These are phyloP conservation scores for Dinocampus coccinellae DNA, from an alignment of 2,888 invertebrate species.

Conservation along the genomic window DNA sequence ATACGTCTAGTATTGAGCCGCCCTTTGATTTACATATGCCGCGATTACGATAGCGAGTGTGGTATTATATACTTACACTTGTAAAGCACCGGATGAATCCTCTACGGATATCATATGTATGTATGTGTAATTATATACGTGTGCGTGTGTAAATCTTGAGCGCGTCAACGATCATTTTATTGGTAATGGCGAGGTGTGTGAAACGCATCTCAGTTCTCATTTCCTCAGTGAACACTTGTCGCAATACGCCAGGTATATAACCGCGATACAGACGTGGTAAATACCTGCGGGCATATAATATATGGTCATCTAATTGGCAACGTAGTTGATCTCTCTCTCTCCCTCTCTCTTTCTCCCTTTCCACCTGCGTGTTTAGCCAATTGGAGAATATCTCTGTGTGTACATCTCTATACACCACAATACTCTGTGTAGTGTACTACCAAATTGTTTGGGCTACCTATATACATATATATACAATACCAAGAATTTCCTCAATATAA, in stretches of 20 bases:
- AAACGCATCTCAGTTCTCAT: slow-evolving; percentile 36
- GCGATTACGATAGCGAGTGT: slow-evolving; percentile 55
- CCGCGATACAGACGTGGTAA: background rate
- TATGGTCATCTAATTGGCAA: slow-evolving; percentile 3
- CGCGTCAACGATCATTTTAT: background rate
- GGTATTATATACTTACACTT: slow-evolving; percentile 48
- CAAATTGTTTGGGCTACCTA: background rate
- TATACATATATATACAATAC: background rate
- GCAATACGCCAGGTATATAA: background rate
- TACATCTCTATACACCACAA: background rate
- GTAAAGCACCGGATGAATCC: background rate
- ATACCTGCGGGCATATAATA: background rate
- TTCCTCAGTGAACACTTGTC: slow-evolving; percentile 28
- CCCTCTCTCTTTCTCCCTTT: background rate
- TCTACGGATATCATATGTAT: slow-evolving; percentile 7
- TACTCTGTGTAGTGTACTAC: background rate
- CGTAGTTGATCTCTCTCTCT: background rate
- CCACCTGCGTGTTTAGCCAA: background rate
- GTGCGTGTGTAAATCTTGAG: background rate
- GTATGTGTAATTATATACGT: slow-evolving; percentile 13
- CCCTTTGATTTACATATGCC: slow-evolving; percentile 61
- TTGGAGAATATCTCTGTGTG: background rate
- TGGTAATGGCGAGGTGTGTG: slow-evolving; percentile 24
- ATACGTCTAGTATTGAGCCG: slow-evolving; percentile 48
- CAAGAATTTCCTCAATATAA: background rate